Conservation (phyloP, 2,888 invertebrate genomes). For the Rhyacophila evoluta region DNA sequence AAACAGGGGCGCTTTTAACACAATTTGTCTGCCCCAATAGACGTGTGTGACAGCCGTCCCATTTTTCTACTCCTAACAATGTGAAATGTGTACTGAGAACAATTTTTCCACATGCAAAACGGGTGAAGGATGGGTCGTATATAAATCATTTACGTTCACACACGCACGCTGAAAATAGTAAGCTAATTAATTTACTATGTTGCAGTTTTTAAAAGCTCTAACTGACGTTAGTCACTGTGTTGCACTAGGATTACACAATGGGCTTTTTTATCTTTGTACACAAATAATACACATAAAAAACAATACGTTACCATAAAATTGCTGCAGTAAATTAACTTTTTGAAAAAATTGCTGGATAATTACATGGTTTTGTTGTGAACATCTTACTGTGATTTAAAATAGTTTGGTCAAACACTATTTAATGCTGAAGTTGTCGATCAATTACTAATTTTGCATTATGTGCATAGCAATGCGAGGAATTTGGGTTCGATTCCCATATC, state of each 20-base stretch:
- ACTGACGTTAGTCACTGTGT: not conserved
- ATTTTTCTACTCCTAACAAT: conserved; percentile 36
- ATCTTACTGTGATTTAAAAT: no score
- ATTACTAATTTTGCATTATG: no score
- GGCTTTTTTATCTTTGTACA: no score
- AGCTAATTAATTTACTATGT: conserved; percentile 4
- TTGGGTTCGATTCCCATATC: no score
- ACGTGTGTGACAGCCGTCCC: conserved; percentile 42
- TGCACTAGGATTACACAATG: not conserved
- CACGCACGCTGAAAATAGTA: not conserved
- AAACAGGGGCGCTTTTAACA: conserved; percentile 13
- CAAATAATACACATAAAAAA: no score
- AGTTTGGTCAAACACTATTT: no score
- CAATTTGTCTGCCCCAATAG: conserved; percentile 49
- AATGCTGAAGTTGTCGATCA: no score
- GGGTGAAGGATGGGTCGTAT: not conserved
- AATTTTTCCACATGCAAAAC: not conserved
- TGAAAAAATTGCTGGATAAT: no score
- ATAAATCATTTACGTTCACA: conserved; percentile 21
- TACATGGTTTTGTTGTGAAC: no score
- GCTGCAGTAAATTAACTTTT: no score
- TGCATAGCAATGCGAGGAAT: no score
- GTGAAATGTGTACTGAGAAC: conserved; percentile 1
- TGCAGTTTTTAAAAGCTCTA: not conserved
- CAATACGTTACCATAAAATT: no score